Conservation (phyloP, 2,797 vertebrate species). For the Psittacula echo region DNA sequence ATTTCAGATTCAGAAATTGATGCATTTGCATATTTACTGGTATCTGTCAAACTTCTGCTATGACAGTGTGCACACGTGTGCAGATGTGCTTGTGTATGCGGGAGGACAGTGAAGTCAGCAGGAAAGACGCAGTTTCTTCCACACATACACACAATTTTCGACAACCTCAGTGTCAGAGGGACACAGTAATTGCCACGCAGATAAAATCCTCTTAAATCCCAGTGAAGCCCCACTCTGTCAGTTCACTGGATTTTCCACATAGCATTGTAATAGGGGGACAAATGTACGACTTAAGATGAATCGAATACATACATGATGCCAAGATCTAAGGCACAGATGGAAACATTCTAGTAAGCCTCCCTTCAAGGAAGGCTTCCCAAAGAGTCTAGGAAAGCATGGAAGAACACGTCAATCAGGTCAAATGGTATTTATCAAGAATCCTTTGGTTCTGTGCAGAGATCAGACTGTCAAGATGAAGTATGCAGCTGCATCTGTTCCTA, state of each 20-base stretch:
- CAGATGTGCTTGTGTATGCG: accelerated
- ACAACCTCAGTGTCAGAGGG: background rate
- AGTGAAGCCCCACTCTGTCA: background rate
- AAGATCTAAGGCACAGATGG: constrained; percentile 58
- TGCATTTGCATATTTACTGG: background rate
- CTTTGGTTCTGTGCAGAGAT: constrained; percentile 37
- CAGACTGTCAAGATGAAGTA: background rate
- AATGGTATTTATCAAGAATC: background rate
- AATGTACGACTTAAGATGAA: background rate
- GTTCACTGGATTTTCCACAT: background rate
- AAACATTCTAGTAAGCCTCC: background rate
- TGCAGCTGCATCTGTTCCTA: background rate
- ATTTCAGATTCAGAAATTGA: background rate
- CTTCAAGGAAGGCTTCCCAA: background rate
- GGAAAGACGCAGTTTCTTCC: background rate
- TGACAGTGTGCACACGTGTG: background rate
- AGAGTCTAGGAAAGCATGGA: background rate
- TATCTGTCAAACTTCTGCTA: background rate
- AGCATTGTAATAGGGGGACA: background rate
- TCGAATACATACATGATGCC: background rate
- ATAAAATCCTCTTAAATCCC: background rate
- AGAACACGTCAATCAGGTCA: background rate
- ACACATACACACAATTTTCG: background rate
- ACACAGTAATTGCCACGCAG: background rate
- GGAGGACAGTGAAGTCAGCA: background rate